Conservation (phyloP, 2,113 vertebrate genomes). For the Petromus typicus region DNA sequence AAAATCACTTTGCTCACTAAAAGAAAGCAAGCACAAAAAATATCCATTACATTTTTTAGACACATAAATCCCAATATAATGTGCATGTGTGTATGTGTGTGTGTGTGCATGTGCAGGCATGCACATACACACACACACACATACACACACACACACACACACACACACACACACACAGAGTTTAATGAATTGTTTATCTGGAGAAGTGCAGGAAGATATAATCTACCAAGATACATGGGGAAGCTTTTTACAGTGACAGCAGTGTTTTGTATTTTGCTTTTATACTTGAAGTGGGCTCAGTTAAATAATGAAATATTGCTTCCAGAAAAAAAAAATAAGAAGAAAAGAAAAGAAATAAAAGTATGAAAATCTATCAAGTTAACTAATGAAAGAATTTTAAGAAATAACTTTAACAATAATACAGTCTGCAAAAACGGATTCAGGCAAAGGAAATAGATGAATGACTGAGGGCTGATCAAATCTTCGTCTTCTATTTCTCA, state of each 20-base stretch:
- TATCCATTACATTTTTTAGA: neutral
- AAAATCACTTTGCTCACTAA: neutral
- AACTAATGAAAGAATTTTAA: neutral
- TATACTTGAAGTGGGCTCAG: neutral
- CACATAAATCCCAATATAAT: neutral
- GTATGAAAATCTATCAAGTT: neutral
- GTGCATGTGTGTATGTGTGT: no score
- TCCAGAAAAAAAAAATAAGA: neutral
- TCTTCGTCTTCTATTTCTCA: neutral
- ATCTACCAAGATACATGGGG: neutral
- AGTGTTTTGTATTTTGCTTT: constrained; percentile 6
- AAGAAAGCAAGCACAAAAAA: neutral
- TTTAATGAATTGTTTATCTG: neutral
- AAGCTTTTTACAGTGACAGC: neutral
- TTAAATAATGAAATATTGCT: neutral
- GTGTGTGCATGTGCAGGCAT: no score
- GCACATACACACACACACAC: no score
- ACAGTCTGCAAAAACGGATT: neutral
- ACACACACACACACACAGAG: neutral
- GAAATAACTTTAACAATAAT: neutral
- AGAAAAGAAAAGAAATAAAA: neutral
- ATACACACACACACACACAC: neutral
- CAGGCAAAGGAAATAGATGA: neutral
- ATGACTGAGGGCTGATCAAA: neutral
- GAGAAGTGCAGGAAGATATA: neutral